Conservation (phyloP, 2,113 vertebrate genomes). For the Equus quagga region DNA sequence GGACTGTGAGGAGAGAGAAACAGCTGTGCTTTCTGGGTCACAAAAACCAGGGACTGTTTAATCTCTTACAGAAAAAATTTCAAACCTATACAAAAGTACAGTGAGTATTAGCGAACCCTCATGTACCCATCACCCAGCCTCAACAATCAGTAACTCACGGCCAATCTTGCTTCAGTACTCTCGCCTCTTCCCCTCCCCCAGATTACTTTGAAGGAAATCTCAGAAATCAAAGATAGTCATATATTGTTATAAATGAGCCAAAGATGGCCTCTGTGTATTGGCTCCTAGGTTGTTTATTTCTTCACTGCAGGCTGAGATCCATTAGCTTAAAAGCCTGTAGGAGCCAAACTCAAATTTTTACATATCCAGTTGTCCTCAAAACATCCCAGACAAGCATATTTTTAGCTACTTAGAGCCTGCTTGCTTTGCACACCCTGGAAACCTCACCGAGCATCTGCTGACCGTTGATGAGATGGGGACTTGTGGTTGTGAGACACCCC, state of each 20-base stretch:
- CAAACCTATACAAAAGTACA: not conserved
- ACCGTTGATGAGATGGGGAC: not conserved
- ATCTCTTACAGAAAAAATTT: not conserved
- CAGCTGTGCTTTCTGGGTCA: not conserved
- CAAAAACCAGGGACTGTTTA: not conserved
- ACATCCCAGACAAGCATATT: not conserved
- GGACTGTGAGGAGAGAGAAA: not conserved
- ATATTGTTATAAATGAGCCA: conserved; percentile 31
- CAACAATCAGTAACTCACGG: not conserved
- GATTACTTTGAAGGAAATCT: not conserved
- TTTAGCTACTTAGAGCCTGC: not conserved
- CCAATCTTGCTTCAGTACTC: not conserved
- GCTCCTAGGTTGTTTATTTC: not conserved
- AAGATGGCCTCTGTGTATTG: not conserved
- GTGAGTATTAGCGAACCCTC: not conserved
- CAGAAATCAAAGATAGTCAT: not conserved
- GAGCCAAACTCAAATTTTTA: not conserved
- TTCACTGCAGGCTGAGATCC: not conserved
- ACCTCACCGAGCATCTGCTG: not conserved
- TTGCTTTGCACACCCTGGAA: not conserved
- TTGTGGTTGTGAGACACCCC: not conserved
- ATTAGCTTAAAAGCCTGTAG: conserved; percentile 13
- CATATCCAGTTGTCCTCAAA: not conserved
- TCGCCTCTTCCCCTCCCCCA: not conserved
- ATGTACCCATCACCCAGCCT: not conserved